phyloP scores from a whole-genome alignment of 2,888 invertebrate genomes.

The Bombylius discolor region DNA sequence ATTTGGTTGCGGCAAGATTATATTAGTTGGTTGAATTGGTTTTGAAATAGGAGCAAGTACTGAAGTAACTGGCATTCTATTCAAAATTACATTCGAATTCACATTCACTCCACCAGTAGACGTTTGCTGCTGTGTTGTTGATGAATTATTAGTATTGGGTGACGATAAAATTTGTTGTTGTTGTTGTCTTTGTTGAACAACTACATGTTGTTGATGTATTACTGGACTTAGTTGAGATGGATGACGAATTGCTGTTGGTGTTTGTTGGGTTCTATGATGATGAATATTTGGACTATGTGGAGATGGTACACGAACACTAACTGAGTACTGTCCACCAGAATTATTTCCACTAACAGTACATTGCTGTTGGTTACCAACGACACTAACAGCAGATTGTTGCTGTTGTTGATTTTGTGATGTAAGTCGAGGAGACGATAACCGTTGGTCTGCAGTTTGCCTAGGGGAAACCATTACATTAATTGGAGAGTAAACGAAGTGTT shows the following conservation, averaged over 20 bases:
- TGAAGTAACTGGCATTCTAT: constrained; percentile 45
- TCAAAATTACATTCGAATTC: constrained; percentile 25
- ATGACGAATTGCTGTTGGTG: constrained; percentile 18
- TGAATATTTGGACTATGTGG: constrained; percentile 31
- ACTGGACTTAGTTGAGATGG: constrained; percentile 13
- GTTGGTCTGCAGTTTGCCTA: constrained; percentile 33
- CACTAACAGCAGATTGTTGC: constrained; percentile 1
- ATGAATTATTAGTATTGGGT: constrained; percentile 2
- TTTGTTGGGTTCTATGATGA: constrained; percentile 16
- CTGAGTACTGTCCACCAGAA: not conserved
- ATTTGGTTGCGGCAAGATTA: constrained; percentile 32
- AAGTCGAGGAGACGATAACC: constrained; percentile 17
- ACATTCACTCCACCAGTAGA: constrained; percentile 17
- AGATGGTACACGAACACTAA: constrained; percentile 28
- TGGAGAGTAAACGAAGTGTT: constrained; percentile 25
- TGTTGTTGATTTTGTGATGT: constrained; percentile 19
- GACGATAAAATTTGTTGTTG: constrained; percentile 11
- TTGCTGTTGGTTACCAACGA: not conserved
- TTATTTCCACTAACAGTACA: too few species aligned
- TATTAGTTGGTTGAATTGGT: constrained; percentile 41
- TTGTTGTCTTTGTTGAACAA: constrained; percentile 14
- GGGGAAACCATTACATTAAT: constrained; percentile 29
- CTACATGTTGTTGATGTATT: constrained; percentile 15
- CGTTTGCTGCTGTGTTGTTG: constrained; percentile 20
- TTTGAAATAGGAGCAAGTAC: constrained; percentile 45